Evolutionary conservation across 2,888 invertebrate genomes (phyloP), one percentile per base, ranked within the genome.

Genomic region (Globia sparganii): DNA sequence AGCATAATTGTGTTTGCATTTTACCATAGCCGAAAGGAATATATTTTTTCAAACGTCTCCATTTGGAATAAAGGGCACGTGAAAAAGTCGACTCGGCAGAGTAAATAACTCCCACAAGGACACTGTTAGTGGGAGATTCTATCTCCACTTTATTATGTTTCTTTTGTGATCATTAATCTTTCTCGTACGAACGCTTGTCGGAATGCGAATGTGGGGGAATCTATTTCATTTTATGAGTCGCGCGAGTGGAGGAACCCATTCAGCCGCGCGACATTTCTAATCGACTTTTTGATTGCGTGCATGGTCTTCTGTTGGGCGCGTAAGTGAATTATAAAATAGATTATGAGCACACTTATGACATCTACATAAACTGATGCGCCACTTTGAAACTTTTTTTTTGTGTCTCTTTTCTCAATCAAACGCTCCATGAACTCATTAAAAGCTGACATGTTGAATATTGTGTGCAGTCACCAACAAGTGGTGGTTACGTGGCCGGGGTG

Each of bases 111-210:
- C 96, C 95, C 96, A 91, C 96, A 96, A 96, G 96, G 96, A 96
- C 96, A 96, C 96, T 94, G 96, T 96, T 96, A 96, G 96, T 95
- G 95, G 96, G 91, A 96, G 96, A 96, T 96, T 95, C 95, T 96
- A 96, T 96, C 96, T 96, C 94, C 94, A 95, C 94, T 96, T 96
- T 96, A 96, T 96, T 96, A 96, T 96, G 96, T 96, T 96, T 96
- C 96, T 96, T 96, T 96, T 96, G 96, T 96, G 96, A 96, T 96
- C 96, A 96, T 96, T 96, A 96, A 96, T 96, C 96, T 96, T 96
- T 96, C 96, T 95, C 96, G 96, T 96, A 96, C 96, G 96, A 96
- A 96, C 95, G 96, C 96, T 96, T 96, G 96, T 96, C 96, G 96
- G 96, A 96, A 96, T 96, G 96, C 94, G 96, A 96, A 96, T 96